phyloP scores from a whole-genome alignment of 1,140 invertebrate genomes.

The Drosophila obscura region DNA sequence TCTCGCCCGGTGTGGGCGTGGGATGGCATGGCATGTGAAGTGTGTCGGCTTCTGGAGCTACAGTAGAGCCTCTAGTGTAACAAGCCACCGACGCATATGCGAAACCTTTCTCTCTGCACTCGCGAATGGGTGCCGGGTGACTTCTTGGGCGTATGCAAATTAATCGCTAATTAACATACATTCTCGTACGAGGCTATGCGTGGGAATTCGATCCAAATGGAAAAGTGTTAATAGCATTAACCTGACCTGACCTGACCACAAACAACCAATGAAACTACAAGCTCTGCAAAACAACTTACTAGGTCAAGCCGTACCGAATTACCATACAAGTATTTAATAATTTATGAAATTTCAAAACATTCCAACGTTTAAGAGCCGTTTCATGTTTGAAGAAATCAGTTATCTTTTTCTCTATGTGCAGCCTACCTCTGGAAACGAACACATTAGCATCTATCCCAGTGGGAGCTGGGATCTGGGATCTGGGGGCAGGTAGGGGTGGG shows the following conservation, averaged over 20 bases:
- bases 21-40: constrained; percentile 21
- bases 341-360: too few relatives aligned
- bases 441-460: too few relatives aligned
- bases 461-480: constrained; percentile 19
- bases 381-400: too few relatives aligned
- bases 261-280: too few relatives aligned
- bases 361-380: too few relatives aligned
- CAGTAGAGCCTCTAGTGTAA: too few relatives aligned
- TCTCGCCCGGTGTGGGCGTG: too few relatives aligned
- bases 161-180: constrained; percentile 61
- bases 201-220: constrained; percentile 21
- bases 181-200: constrained; percentile 2
- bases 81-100: background rate
- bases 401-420: too few relatives aligned
- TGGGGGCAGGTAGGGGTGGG: background rate
- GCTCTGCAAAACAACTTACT: too few relatives aligned
- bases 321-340: background rate
- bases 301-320: background rate
- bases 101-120: too few relatives aligned
- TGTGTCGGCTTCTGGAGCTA: constrained; percentile 33
- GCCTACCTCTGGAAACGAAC: too few relatives aligned
- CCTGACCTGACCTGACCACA: background rate
- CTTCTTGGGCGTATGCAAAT: constrained; percentile 28
- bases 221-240: constrained; percentile 47
- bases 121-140: too few relatives aligned